A percentile compares a stretch with the other conserved stretches of the same genome.
Conservation (phyloP, 2,797 vertebrate genomes). For the Furcifer pardalis region DNA sequence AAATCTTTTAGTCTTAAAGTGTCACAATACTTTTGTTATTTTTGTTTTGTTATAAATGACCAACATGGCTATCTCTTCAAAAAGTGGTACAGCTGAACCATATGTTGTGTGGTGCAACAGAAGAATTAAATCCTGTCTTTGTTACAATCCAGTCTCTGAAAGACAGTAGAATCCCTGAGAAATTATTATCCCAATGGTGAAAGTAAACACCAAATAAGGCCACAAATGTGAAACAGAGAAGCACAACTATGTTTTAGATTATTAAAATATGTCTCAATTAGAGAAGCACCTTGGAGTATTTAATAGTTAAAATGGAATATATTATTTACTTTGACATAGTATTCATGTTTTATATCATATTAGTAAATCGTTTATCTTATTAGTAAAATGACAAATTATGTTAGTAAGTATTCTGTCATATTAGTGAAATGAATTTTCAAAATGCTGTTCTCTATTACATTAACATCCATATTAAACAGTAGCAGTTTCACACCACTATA, state of each 20-base stretch:
- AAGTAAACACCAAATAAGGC: conserved; percentile 35
- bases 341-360: conserved; percentile 7
- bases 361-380: conserved; percentile 18
- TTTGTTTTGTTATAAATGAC: too few relatives aligned
- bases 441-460: conserved; percentile 27
- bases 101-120: background rate
- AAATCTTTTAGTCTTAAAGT: too few relatives aligned
- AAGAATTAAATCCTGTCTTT: background rate
- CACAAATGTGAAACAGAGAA: conserved; percentile 35
- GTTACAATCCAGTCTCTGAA: background rate
- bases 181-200: conserved; percentile 12
- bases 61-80: too few relatives aligned
- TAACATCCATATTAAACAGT: background rate
- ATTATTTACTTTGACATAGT: conserved; percentile 54
- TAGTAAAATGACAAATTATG: conserved; percentile 16
- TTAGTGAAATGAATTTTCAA: conserved; percentile 32
- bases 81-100: background rate
- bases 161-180: conserved; percentile 16
- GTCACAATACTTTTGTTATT: too few relatives aligned
- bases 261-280: conserved; percentile 58
- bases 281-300: conserved; percentile 49
- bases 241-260: conserved; percentile 35
- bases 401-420: conserved; percentile 31
- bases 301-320: conserved; percentile 40
- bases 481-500: conserved; percentile 9